phyloP scores from a whole-genome alignment of 2,113 vertebrate genomes.

The Junco hyemalis region DNA sequence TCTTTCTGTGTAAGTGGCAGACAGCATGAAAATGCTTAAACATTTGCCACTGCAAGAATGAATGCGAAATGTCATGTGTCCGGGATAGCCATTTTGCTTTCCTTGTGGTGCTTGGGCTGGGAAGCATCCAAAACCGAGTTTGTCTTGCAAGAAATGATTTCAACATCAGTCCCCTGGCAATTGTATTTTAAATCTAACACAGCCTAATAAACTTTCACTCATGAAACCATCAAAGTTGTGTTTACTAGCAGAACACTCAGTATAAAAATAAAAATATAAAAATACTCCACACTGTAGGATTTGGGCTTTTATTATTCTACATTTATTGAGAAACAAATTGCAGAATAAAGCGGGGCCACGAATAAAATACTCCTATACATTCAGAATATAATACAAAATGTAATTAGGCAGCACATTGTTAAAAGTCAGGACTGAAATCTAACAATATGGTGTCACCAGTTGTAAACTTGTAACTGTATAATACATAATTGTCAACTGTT shows the following conservation, averaged over 20 bases:
- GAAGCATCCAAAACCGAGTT: constrained; percentile 34
- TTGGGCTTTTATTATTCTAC: constrained; percentile 67
- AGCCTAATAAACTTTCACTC: constrained; percentile 63
- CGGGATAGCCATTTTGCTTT: constrained; percentile 9
- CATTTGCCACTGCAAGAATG: not conserved
- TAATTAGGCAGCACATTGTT: constrained; percentile 77
- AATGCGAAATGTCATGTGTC: not conserved
- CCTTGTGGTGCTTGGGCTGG: constrained; percentile 16
- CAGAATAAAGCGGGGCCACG: constrained; percentile 57
- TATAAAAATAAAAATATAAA: too few relatives aligned
- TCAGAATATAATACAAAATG: constrained; percentile 65
- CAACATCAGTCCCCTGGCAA: constrained; percentile 29
- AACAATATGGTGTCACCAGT: constrained; percentile 70
- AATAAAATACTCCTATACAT: constrained; percentile 65
- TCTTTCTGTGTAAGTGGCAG: not conserved
- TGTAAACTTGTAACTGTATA: constrained; percentile 69
- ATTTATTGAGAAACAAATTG: constrained; percentile 75
- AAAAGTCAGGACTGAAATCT: constrained; percentile 72
- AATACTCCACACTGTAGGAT: constrained; percentile 13
- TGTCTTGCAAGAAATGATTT: constrained; percentile 52
- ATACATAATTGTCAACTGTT: constrained; percentile 75
- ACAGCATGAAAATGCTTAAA: not conserved
- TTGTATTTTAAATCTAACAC: constrained; percentile 56
- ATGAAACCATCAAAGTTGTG: constrained; percentile 57
- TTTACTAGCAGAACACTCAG: constrained; percentile 52